Conservation (phyloP, 30 jellyfish, hydroid and myxozoan genomes). For the Cassiopea andromeda region DNA sequence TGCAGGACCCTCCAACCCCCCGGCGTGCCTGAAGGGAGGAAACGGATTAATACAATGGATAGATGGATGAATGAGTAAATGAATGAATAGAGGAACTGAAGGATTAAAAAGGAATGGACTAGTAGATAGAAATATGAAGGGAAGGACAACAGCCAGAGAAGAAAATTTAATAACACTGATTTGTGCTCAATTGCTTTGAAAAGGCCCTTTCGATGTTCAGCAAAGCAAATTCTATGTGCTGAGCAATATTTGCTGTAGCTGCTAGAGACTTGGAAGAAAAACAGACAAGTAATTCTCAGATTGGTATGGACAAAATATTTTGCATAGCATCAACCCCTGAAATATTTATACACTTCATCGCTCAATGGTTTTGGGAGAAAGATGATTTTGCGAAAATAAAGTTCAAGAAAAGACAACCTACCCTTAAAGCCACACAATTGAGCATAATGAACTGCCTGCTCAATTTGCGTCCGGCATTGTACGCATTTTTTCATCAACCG, state of each 20-base stretch:
- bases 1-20: background rate
- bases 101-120: background rate
- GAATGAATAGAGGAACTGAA: background rate
- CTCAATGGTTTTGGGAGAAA: background rate
- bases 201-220: background rate
- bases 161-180: background rate
- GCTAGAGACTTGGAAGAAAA: too few relatives aligned
- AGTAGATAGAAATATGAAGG: background rate
- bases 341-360: background rate
- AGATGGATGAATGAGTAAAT: background rate
- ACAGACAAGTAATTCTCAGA: too few relatives aligned
- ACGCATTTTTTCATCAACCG: slow-evolving; percentile 92
- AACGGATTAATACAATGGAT: too few relatives aligned
- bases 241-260: too few relatives aligned
- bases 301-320: background rate
- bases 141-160: background rate
- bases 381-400: background rate
- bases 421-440: slow-evolving; percentile 71
- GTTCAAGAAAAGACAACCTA: background rate
- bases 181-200: background rate
- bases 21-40: background rate
- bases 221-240: too few relatives aligned
- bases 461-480: slow-evolving; percentile 82
- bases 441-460: slow-evolving; percentile 47
- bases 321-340: background rate